Base-by-base conservation (phyloP, 2,797 vertebrate genomes). In the Rousettus madagascariensis region DNA sequence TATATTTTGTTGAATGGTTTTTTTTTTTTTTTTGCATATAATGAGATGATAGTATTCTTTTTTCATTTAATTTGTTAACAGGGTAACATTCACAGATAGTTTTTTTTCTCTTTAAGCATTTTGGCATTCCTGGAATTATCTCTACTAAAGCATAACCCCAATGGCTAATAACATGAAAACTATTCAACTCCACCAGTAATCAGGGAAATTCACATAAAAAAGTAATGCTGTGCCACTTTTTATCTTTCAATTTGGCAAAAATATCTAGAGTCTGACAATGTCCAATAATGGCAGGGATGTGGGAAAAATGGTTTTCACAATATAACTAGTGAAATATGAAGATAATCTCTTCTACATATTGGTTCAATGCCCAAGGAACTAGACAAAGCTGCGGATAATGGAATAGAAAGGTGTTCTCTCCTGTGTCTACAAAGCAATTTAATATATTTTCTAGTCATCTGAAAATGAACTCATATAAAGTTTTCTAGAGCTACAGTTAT, bases 101-200 rank as follows among this genome's bases (percentile, higher is more conserved):
- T 20, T 51, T 79, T 75, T 38, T 66, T 16, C 12, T 28, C 26
- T 87, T 72, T 49, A 93, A 36, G 5, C 26, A 63, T n/a, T 69
- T 4, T 72, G 57, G 63, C 22, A 69, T 85, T 90, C 19, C 28
- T 77, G 10, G 20, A 80, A 72, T 80, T 85, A 8, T 68, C 10
- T 84, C 41, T 74, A 11, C 22, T 59, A 66, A 89, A 86, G 75
- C n/a, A 88, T 95, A 78, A 89, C 20, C 4, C 36, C 95, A 90
- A 72, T 20, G n/a, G 19, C 7, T 63, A 95, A 79, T 71, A 65
- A 69, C 17, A 53, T 30, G 38, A 79, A 94, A 92, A 80, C 12
- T 22, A 19, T 30, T 92, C 41, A 68, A 95, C 6, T 28, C 15
- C 43, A 95, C 7, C n/a, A 89, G 16, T 55, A 80, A 53, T 51